These are phyloP conservation scores for Phylloscopus trochilus DNA, from an alignment of 2,113 vertebrate genomes.

Conservation along the genomic window DNA sequence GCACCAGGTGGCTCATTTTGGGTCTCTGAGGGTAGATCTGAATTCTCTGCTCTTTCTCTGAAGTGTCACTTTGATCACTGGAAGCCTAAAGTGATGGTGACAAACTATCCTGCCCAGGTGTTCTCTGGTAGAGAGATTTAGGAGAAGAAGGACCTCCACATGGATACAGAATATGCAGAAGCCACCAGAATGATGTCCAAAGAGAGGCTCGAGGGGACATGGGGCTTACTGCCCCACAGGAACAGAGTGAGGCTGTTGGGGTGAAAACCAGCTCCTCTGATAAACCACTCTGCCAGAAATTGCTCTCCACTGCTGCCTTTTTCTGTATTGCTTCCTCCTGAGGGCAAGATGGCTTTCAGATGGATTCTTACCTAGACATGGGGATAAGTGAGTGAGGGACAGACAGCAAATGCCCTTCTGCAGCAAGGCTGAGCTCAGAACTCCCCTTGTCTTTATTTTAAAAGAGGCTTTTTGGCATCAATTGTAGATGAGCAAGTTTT, in stretches of 20 bases:
- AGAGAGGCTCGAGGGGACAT: rapidly evolving
- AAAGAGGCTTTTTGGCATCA: neutral
- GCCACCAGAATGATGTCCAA: neutral
- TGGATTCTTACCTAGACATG: neutral
- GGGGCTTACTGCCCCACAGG: neutral
- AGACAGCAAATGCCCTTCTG: neutral
- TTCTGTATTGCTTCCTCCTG: neutral
- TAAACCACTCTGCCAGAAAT: neutral
- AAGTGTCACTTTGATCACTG: neutral
- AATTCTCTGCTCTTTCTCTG: neutral
- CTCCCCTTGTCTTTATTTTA: neutral
- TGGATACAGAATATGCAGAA: neutral
- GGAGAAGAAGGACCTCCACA: neutral
- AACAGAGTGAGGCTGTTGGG: neutral
- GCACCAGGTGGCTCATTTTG: neutral
- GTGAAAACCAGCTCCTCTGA: neutral
- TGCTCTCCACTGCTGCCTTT: neutral
- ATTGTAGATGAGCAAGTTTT: neutral
- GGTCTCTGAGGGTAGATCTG: neutral
- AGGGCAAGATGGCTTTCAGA: neutral
- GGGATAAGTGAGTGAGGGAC: neutral
- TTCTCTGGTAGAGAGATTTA: neutral
- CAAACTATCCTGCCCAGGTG: neutral
- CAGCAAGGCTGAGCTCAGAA: neutral
- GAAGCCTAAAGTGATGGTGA: neutral